phyloP scores from a whole-genome alignment of 1,140 invertebrate species.

The Schmidtea mediterranea region DNA sequence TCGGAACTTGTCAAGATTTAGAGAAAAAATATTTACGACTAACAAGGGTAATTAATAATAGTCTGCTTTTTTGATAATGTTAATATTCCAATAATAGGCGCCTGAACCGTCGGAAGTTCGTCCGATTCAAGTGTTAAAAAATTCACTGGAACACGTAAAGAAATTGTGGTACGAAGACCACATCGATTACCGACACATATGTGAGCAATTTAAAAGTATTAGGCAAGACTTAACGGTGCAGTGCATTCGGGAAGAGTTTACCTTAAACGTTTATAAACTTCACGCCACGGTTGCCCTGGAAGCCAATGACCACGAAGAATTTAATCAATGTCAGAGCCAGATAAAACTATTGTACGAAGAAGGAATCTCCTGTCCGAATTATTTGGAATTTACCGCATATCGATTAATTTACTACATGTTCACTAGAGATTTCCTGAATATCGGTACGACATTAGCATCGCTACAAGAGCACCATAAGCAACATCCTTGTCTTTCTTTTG shows the following conservation, averaged over 20 bases:
- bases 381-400: slow-evolving; percentile 77
- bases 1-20: slow-evolving; percentile 1
- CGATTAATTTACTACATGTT: slow-evolving; percentile 83
- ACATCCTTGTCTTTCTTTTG: slow-evolving; percentile 55
- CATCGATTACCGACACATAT: slow-evolving; percentile 38
- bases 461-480: slow-evolving; percentile 46
- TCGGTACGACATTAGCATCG: slow-evolving; percentile 57
- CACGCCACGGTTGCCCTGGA: slow-evolving; percentile 84
- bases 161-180: not conserved
- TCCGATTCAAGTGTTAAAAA: not conserved
- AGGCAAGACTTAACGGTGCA: slow-evolving; percentile 92
- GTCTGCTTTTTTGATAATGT: too few species aligned
- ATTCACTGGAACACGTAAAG: not conserved
- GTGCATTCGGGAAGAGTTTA: slow-evolving; percentile 69
- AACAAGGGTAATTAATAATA: not conserved
- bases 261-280: slow-evolving; percentile 83
- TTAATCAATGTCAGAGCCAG: slow-evolving; percentile 94
- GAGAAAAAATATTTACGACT: slow-evolving; percentile 3
- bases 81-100: not conserved
- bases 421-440: slow-evolving; percentile 44
- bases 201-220: slow-evolving; percentile 91
- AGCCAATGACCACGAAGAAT: slow-evolving; percentile 70
- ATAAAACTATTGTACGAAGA: slow-evolving; percentile 49
- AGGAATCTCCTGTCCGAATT: slow-evolving; percentile 34
- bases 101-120: slow-evolving; percentile 2